Evolutionary conservation across 2,888 invertebrate genomes (phyloP).

Genomic region (Cenopis cana): DNA sequence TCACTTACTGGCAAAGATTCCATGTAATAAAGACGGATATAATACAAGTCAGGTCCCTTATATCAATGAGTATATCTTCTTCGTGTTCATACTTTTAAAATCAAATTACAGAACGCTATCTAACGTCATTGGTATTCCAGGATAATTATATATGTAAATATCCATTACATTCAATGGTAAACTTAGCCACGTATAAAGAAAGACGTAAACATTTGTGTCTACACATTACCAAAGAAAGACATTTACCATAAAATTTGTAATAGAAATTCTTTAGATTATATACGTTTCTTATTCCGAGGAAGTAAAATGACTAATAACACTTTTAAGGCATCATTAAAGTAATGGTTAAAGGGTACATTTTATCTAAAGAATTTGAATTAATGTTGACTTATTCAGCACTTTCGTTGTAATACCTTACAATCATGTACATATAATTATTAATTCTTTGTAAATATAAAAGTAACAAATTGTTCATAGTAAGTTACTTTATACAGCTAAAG

Average conservation of each 20-base stretch:
- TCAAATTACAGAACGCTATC: neutral
- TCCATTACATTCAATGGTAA: neutral
- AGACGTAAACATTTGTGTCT: constrained; percentile 15
- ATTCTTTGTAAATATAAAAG: neutral
- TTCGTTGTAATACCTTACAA: neutral
- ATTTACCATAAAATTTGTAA: constrained; percentile 36
- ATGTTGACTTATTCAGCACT: neutral
- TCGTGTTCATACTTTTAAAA: neutral
- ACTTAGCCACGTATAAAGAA: neutral
- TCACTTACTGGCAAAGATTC: too few species aligned
- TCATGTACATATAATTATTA: too few species aligned
- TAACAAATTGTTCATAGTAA: neutral
- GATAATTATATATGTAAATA: neutral
- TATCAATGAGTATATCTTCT: neutral
- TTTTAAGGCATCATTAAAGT: constrained; percentile 28
- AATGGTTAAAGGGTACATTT: constrained; percentile 30
- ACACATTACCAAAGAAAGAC: constrained; percentile 24
- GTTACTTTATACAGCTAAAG: neutral
- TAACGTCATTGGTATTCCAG: constrained; percentile 8
- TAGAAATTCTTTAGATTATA: constrained; percentile 40
- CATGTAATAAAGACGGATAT: too few species aligned
- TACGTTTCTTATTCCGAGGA: constrained; percentile 13
- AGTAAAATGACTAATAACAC: constrained; percentile 31
- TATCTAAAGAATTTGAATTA: constrained; percentile 34
- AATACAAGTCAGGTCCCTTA: too few species aligned